phyloP scores from a whole-genome alignment of 2,888 invertebrate genomes.

The Linnaemya tessellans region DNA sequence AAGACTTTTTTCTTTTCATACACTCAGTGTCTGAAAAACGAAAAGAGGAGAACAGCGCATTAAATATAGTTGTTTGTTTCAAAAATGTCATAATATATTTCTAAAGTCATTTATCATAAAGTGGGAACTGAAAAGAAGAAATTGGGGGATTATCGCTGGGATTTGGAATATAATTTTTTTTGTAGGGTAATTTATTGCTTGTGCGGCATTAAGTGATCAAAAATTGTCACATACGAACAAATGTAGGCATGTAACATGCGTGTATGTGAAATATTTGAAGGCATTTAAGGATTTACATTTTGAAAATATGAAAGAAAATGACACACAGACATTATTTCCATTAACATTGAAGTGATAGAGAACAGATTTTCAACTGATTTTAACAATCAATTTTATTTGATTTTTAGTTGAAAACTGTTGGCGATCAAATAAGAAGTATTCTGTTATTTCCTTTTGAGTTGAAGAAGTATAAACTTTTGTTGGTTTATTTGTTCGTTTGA shows the following conservation, averaged over 20 bases:
- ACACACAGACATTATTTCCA: not conserved
- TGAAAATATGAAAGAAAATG: conserved; percentile 13
- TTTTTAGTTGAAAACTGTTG: no score
- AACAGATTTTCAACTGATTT: no score
- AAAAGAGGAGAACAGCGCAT: conserved; percentile 30
- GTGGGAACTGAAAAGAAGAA: not conserved
- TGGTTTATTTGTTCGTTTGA: no score
- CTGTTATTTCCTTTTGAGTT: no score
- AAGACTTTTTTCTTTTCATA: conserved; percentile 52
- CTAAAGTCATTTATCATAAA: conserved; percentile 60
- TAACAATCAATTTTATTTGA: no score
- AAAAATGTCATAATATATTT: conserved; percentile 65
- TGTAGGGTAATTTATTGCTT: conserved; percentile 61
- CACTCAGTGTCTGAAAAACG: conserved; percentile 65
- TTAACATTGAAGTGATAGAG: not conserved
- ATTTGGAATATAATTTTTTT: conserved; percentile 64
- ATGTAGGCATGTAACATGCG: not conserved
- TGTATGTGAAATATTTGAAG: not conserved
- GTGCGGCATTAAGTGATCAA: conserved; percentile 62
- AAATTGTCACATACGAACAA: conserved; percentile 48
- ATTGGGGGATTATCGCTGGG: conserved; percentile 39
- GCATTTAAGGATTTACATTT: conserved; percentile 8
- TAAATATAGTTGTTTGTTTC: conserved; percentile 60
- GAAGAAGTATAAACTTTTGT: no score
- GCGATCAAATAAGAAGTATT: no score